Evolutionary conservation across 2,888 invertebrate genomes (phyloP).

Genomic region (Drosophila fungiperda): DNA sequence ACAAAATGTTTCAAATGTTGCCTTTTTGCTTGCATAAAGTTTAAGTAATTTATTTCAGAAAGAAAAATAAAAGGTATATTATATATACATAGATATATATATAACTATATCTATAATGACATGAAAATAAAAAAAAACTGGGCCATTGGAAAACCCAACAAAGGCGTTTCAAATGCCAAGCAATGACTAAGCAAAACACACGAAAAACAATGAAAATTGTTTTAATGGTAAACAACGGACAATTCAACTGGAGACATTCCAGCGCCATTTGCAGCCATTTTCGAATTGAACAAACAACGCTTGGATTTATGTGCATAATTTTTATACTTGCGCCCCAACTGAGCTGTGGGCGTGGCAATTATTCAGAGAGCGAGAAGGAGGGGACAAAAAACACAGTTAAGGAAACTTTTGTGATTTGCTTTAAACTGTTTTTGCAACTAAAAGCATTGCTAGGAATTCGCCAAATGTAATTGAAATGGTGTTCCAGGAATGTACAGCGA

Average conservation of each 20-base stretch:
- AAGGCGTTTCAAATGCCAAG: constrained; percentile 60
- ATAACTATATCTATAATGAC: constrained; percentile 12
- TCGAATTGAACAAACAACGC: constrained; percentile 54
- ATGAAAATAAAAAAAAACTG: constrained; percentile 44
- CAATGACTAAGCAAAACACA: constrained; percentile 49
- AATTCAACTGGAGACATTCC: constrained; percentile 22
- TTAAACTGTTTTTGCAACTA: constrained; percentile 29
- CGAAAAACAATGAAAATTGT: constrained; percentile 31
- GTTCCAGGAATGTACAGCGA: constrained; percentile 1
- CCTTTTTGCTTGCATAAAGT: constrained; percentile 36
- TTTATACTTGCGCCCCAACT: constrained; percentile 52
- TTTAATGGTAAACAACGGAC: constrained; percentile 30
- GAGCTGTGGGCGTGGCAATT: constrained; percentile 52
- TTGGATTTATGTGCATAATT: constrained; percentile 77
- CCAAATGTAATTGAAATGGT: constrained; percentile 64
- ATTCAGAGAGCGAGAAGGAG: constrained; percentile 12
- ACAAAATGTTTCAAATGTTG: constrained; percentile 30
- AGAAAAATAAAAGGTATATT: constrained; percentile 19
- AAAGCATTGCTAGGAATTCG: constrained; percentile 46
- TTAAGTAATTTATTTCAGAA: constrained; percentile 50
- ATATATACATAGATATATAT: neutral
- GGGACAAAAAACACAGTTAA: constrained; percentile 4
- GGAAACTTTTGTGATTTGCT: constrained; percentile 58
- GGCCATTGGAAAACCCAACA: constrained; percentile 45
- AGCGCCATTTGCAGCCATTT: constrained; percentile 47